A percentile compares a stretch with the other conserved stretches of the same genome.
Conservation (phyloP, 2,113 vertebrate genomes). For the Mormoops blainvillei region DNA sequence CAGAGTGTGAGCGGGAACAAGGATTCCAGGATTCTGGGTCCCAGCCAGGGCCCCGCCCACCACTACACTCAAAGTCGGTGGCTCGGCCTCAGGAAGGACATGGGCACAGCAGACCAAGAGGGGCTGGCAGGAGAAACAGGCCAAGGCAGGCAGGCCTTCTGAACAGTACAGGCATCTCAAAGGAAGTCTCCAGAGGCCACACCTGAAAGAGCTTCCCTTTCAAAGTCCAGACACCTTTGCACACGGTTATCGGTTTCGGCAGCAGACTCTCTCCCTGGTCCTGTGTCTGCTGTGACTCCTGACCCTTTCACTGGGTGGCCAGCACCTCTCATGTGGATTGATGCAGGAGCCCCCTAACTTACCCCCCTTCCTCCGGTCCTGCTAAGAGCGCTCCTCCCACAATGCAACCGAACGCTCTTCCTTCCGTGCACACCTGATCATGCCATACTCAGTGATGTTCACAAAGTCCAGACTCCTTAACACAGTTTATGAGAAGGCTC, state of each 20-base stretch:
- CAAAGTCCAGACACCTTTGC: not conserved
- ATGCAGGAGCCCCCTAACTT: no score
- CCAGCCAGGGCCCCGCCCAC: not conserved
- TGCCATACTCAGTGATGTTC: not conserved
- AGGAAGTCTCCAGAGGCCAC: not conserved
- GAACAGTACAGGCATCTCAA: not conserved
- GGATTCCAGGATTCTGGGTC: not conserved
- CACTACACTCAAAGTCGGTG: not conserved
- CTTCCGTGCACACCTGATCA: not conserved
- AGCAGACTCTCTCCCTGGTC: not conserved
- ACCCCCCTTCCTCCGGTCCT: not conserved
- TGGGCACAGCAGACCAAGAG: not conserved
- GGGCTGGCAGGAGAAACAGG: not conserved
- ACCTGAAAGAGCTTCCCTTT: not conserved
- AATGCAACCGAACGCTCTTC: not conserved
- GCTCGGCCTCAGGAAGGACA: not conserved
- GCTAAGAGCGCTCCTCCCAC: not conserved
- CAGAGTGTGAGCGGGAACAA: not conserved
- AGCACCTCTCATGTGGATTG: not conserved
- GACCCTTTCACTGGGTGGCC: rapidly evolving
- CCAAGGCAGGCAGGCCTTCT: not conserved
- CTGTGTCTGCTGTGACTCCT: not conserved
- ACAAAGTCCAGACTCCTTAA: not conserved
- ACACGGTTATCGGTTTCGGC: not conserved
- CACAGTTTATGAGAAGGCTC: not conserved